Conservation (phyloP, 2,797 vertebrate species). For the Cyprinella venusta region DNA sequence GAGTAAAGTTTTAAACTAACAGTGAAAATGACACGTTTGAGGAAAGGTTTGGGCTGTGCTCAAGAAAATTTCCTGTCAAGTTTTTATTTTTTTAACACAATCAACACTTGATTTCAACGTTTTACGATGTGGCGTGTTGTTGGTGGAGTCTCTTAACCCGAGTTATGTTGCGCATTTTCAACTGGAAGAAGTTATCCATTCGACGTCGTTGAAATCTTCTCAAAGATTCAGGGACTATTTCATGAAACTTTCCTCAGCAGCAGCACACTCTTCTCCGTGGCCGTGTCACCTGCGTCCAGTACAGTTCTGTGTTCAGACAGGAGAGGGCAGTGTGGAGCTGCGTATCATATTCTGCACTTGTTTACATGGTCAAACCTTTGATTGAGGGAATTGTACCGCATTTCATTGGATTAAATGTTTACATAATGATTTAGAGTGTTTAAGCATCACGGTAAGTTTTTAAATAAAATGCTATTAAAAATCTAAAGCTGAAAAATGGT, state of each 20-base stretch:
- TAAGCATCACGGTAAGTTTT: background rate
- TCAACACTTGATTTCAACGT: background rate
- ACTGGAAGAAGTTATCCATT: conserved; percentile 71
- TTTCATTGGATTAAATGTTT: conserved; percentile 12
- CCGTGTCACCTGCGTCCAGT: background rate
- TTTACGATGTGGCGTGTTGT: background rate
- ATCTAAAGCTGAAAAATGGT: background rate
- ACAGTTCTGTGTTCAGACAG: conserved; percentile 73
- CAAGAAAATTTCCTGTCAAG: background rate
- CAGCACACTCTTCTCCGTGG: conserved; percentile 44
- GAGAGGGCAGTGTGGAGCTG: conserved; percentile 61
- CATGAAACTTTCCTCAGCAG: background rate
- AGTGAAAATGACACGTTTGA: background rate
- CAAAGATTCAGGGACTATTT: background rate
- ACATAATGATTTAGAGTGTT: conserved; percentile 15
- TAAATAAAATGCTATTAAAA: background rate
- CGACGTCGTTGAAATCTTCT: conserved; percentile 74
- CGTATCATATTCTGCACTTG: background rate
- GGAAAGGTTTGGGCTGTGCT: background rate
- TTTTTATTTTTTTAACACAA: conserved; percentile 5
- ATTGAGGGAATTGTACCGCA: background rate
- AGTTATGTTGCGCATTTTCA: background rate
- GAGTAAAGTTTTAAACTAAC: background rate
- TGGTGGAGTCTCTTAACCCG: background rate
- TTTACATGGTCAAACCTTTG: background rate